A percentile compares a stretch with the other conserved stretches of the same genome.
Evolutionary conservation across 2,797 vertebrate genomes (phyloP).

Genomic region (Sebastes minor): DNA sequence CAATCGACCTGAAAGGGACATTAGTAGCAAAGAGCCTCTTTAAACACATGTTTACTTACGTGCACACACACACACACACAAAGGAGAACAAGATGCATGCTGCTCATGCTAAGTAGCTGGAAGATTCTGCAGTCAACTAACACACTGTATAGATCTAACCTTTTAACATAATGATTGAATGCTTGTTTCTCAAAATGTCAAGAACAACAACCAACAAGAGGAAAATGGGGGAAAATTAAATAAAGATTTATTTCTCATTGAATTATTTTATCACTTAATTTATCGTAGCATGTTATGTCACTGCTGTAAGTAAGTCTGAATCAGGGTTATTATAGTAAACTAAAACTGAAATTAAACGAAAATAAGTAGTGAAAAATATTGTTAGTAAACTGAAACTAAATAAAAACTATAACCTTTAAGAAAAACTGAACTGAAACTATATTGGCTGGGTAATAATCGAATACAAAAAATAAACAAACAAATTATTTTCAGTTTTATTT

Average conservation of each 20-base stretch:
- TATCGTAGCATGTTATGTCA: neutral
- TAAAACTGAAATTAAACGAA: no score
- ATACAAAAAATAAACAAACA: no score
- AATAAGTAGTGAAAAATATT: no score
- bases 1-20: slow-evolving; percentile 36
- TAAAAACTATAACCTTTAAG: no score
- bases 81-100: neutral
- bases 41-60: slow-evolving; percentile 11
- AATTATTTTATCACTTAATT: neutral
- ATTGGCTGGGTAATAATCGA: accelerated
- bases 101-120: neutral
- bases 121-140: neutral
- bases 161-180: slow-evolving; percentile 6
- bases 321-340: neutral
- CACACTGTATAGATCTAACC: neutral
- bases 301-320: neutral
- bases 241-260: neutral
- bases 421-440: no score
- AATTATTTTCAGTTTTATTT: no score
- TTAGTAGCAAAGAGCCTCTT: slow-evolving; percentile 31
- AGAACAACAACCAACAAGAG: neutral
- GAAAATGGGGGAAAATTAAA: neutral
- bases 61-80: neutral
- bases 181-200: slow-evolving; percentile 9
- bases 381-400: no score